Conservation (phyloP, 1,140 invertebrate genomes). For the Drosophila kepulauana region DNA sequence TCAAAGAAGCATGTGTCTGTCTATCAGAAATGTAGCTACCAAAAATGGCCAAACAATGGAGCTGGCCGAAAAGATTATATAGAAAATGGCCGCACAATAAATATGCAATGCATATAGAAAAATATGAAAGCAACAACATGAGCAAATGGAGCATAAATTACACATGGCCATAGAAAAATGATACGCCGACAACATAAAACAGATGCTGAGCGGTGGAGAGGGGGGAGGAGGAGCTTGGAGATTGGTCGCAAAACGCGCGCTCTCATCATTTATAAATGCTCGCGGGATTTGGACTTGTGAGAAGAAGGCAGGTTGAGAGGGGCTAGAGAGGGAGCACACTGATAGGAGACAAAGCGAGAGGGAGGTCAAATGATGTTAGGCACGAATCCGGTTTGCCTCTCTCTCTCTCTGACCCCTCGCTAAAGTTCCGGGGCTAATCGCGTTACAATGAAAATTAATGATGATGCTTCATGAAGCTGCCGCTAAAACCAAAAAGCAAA, state of each 20-base stretch:
- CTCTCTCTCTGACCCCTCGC: background rate
- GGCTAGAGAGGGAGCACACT: background rate
- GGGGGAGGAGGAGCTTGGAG: background rate
- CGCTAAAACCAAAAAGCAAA: conserved; percentile 19
- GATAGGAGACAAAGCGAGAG: background rate
- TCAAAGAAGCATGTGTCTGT: conserved; percentile 80
- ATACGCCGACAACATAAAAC: conserved; percentile 78
- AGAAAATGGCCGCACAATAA: conserved; percentile 75
- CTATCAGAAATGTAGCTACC: conserved; percentile 50
- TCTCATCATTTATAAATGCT: conserved; percentile 80
- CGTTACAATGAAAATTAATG: conserved; percentile 83
- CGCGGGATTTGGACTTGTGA: conserved; percentile 41
- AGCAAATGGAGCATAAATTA: conserved; percentile 81
- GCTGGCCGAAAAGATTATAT: conserved; percentile 71
- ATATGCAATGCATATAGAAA: conserved; percentile 63
- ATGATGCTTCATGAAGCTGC: conserved; percentile 51
- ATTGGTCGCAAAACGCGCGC: conserved; percentile 42
- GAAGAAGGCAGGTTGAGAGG: background rate
- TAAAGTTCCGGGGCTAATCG: conserved; percentile 65
- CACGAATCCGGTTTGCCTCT: conserved; percentile 56
- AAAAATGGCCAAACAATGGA: conserved; percentile 65
- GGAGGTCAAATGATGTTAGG: conserved; percentile 73
- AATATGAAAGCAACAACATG: conserved; percentile 58
- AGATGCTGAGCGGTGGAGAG: conserved; percentile 50
- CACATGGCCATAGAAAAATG: conserved; percentile 82